Percentiles rank a stretch among this genome's conserved stretches.
phyloP scores from a whole-genome alignment of 2,113 vertebrate genomes.

The Elaphurus davidianus region DNA sequence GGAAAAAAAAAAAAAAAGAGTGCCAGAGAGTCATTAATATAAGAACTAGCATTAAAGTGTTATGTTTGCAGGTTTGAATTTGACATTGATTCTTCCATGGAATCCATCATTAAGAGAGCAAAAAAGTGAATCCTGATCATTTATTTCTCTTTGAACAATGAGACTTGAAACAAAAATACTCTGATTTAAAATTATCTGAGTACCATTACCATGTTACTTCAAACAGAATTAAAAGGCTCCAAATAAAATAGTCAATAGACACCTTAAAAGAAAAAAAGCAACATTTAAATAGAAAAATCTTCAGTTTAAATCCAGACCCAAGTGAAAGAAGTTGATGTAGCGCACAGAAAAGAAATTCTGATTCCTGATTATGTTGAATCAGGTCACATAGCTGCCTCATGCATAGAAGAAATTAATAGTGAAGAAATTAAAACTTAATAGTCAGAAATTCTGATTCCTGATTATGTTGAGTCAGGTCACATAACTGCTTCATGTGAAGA shows the following conservation, averaged over 20 bases:
- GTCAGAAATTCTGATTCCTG: conserved; percentile 11
- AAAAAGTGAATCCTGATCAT: background rate
- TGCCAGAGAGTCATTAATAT: background rate
- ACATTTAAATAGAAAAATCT: background rate
- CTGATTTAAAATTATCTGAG: conserved; percentile 3
- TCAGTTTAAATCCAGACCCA: background rate
- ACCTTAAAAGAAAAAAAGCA: background rate
- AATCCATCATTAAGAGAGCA: background rate
- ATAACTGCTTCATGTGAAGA: background rate
- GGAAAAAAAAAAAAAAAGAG: background rate
- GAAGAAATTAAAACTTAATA: background rate
- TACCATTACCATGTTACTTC: background rate
- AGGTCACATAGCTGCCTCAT: background rate
- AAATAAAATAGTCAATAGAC: background rate
- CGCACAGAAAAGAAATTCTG: background rate
- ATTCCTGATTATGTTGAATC: background rate
- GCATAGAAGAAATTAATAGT: background rate
- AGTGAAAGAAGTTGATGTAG: background rate
- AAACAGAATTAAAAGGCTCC: background rate
- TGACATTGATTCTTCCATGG: background rate
- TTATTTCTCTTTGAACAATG: background rate
- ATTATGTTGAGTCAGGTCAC: background rate
- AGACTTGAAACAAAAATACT: background rate
- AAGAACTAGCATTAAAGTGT: background rate
- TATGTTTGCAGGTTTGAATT: background rate